Evolutionary conservation across 2,888 invertebrate genomes (phyloP).

Genomic region (Eupithecia exiguata): DNA sequence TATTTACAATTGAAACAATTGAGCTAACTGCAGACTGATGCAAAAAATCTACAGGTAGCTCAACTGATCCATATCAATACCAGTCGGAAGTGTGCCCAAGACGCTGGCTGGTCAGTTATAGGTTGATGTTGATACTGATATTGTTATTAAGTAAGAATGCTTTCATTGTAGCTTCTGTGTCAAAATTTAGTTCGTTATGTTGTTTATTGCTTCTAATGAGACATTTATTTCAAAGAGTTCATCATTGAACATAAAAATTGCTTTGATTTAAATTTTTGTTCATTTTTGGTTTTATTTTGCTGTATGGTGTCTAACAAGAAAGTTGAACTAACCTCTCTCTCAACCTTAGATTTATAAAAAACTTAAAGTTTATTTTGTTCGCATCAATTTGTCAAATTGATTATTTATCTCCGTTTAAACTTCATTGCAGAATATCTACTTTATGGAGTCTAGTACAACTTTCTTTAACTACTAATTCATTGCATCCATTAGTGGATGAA

Average conservation of each 20-base stretch:
- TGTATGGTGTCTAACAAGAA: conserved; percentile 54
- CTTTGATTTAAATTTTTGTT: conserved; percentile 59
- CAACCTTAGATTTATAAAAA: neutral
- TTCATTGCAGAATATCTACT: neutral
- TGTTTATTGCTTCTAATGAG: conserved; percentile 25
- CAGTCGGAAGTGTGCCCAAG: too few species aligned
- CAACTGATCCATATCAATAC: too few species aligned
- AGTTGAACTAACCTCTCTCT: conserved; percentile 47
- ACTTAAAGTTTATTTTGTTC: neutral
- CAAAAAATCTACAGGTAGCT: too few species aligned
- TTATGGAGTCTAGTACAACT: conserved; percentile 52
- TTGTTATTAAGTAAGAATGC: conserved; percentile 50
- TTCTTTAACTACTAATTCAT: conserved; percentile 49
- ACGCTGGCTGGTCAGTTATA: too few species aligned
- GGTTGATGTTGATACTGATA: neutral
- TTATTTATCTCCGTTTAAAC: neutral
- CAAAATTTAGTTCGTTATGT: conserved; percentile 30
- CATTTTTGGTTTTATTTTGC: conserved; percentile 49
- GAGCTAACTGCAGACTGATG: too few species aligned
- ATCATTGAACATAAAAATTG: conserved; percentile 46
- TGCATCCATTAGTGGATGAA: conserved; percentile 62
- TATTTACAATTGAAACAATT: too few species aligned
- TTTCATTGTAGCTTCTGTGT: conserved; percentile 79
- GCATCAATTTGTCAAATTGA: neutral
- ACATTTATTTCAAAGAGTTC: conserved; percentile 19